Conservation (phyloP, 2,113 vertebrate genomes). For the Nestor notabilis region DNA sequence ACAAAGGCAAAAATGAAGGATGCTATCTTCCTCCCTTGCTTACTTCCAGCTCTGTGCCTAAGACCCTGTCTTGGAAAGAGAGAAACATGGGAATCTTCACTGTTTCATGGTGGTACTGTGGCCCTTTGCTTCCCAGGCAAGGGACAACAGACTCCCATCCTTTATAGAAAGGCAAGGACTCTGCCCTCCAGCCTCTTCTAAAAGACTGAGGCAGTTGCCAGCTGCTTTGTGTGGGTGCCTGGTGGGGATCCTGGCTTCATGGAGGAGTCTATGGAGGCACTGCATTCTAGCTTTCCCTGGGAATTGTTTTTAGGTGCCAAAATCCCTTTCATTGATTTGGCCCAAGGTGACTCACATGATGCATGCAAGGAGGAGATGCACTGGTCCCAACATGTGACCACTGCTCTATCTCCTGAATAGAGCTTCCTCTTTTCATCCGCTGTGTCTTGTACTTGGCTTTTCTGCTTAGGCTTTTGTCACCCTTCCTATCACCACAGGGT, state of each 20-base stretch:
- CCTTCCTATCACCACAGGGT: neutral
- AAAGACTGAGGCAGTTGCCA: neutral
- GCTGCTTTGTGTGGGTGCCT: neutral
- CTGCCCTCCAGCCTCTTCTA: neutral
- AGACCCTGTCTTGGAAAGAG: neutral
- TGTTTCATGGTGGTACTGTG: neutral
- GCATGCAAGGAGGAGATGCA: neutral
- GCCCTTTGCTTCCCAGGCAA: neutral
- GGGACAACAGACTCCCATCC: neutral
- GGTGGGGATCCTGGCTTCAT: neutral
- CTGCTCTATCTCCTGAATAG: neutral
- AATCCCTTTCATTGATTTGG: neutral
- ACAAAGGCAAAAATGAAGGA: neutral
- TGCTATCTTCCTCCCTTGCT: neutral
- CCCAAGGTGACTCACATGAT: neutral
- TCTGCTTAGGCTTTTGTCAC: neutral
- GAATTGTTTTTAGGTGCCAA: neutral
- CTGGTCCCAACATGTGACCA: fast-evolving
- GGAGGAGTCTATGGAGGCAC: neutral
- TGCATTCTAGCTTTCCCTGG: neutral
- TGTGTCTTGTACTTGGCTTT: neutral
- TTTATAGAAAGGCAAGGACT: neutral
- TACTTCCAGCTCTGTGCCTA: neutral
- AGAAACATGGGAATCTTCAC: neutral
- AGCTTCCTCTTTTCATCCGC: neutral